Evolutionary conservation across 2,888 invertebrate species (phyloP), one percentile per base, ranked within the genome.

Genomic region (Torymus auratus): DNA sequence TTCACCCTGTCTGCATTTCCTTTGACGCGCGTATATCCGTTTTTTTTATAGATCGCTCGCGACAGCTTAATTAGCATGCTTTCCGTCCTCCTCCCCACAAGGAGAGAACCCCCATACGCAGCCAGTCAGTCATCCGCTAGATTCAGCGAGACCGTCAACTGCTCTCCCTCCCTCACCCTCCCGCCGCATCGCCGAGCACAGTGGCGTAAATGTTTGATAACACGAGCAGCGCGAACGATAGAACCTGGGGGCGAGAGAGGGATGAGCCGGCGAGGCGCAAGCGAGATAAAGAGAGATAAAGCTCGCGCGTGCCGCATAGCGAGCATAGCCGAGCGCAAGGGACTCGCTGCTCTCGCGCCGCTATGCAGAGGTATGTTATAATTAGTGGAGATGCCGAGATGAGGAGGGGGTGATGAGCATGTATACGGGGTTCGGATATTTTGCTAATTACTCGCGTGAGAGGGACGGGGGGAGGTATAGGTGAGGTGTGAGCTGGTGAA

Each of bases 321-420:
- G 56, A 20, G 60, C 64, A 75, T 75, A 75, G 15, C 41, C 50
- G 17, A 58, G n/a, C 68, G 53, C 23, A 20, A 52, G 50, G 41
- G 7, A 52, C 64, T 64, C 41, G 14, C 64, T 15, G n/a, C 13
- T 17, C 17, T 20, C 3, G n/a, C 53, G 1, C 53, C 61, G 10
- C 52, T 1, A 55, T 17, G 53, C 7, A 5, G 10, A 84, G 87
- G 86, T 87, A 88, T 86, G 88, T 88, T 86, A 86, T 87, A 87
- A 88, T 88, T 88, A 88, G 87, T 84, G 55, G n/a, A 17, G 41
- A 0, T 41, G 41, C 41, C 7, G 7, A 1, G 41, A 41, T 41
- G 41, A 41, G 7, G 14, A n/a, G 23, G 20, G 28, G 14, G 56
- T 50, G 55, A 17, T 55, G 28, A 50, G 64, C 15, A 12, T 5